Conservation (phyloP, 2,888 invertebrate species). For the Chalcosyrphus nemorum region DNA sequence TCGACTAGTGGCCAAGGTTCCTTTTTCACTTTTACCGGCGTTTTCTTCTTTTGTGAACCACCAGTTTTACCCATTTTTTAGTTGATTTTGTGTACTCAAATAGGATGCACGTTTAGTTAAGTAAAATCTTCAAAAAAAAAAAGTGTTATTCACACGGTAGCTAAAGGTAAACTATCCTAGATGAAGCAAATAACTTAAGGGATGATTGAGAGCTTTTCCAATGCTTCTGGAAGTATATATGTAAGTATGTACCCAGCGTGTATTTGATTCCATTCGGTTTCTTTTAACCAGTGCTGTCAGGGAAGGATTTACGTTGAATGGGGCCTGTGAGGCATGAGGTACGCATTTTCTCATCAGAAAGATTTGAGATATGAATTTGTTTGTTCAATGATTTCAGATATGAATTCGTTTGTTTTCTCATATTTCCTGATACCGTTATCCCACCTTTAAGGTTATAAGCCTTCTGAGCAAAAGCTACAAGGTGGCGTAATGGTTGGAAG, state of each 20-base stretch:
- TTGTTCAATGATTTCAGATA: too few relatives aligned
- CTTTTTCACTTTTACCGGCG: background rate
- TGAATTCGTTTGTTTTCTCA: too few relatives aligned
- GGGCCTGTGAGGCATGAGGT: too few relatives aligned
- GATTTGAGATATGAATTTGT: too few relatives aligned
- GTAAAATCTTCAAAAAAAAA: background rate
- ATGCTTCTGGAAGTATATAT: background rate
- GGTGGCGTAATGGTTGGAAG: too few relatives aligned
- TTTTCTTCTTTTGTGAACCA: background rate
- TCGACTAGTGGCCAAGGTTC: slow-evolving; percentile 80
- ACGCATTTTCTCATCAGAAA: too few relatives aligned
- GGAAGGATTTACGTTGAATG: background rate
- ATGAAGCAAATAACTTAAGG: background rate
- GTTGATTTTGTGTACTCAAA: background rate
- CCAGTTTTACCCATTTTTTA: background rate
- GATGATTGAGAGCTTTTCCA: background rate
- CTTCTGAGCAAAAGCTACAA: too few relatives aligned
- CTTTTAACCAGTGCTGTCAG: background rate
- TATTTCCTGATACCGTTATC: too few relatives aligned
- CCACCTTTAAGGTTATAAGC: too few relatives aligned
- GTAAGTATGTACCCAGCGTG: too few relatives aligned
- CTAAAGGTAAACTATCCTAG: background rate
- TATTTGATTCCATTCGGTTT: background rate
- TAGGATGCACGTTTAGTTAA: too few relatives aligned
- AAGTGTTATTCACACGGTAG: background rate